These are phyloP conservation scores for Rhagologus leucostigma DNA, from an alignment of 2,113 vertebrate genomes.

Conservation along the genomic window DNA sequence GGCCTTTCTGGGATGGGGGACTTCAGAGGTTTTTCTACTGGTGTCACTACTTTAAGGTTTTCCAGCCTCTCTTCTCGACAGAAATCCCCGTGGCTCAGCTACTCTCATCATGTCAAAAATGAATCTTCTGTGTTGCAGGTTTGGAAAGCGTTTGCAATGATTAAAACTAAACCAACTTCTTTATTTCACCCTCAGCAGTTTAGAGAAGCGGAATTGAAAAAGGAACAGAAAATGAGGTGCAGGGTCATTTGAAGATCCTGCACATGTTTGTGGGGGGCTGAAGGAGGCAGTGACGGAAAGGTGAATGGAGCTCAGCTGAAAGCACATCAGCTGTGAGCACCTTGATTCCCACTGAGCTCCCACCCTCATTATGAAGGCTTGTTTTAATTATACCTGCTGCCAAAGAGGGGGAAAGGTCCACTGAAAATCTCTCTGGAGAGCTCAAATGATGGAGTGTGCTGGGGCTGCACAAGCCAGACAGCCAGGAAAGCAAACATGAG, in stretches of 20 bases:
- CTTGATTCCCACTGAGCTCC: not conserved
- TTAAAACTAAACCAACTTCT: not conserved
- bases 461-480: not conserved
- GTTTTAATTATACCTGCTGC: not conserved
- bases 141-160: not conserved
- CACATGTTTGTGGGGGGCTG: not conserved
- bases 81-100: not conserved
- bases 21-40: not conserved
- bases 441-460: not conserved
- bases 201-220: constrained; percentile 45
- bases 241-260: not conserved
- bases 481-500: not conserved
- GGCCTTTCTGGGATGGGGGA: not conserved
- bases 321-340: rapidly evolving
- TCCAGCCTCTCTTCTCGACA: not conserved
- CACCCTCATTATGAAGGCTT: not conserved
- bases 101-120: not conserved
- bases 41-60: not conserved
- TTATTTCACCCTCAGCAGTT: not conserved
- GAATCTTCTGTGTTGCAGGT: not conserved
- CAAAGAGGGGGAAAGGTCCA: not conserved
- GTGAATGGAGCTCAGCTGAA: not conserved
- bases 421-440: not conserved
- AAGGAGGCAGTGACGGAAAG: not conserved
- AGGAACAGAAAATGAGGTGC: constrained; percentile 17